Conservation (phyloP, 2,888 invertebrate species). For the Drosophila buzzatii region DNA sequence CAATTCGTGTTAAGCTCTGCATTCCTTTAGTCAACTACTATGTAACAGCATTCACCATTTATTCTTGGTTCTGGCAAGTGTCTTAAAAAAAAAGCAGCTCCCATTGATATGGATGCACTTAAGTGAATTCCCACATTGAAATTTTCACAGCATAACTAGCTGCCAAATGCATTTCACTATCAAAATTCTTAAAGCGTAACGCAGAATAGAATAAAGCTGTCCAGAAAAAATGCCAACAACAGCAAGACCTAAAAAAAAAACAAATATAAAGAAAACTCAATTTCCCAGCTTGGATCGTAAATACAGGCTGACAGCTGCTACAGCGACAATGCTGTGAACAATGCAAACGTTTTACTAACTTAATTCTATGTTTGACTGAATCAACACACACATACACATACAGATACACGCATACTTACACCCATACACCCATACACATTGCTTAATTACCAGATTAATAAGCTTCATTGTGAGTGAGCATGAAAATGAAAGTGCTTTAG, state of each 20-base stretch:
- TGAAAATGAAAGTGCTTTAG: constrained; percentile 76
- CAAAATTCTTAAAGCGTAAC: constrained; percentile 60
- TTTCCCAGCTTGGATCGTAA: constrained; percentile 36
- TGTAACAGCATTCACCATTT: constrained; percentile 5
- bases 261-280: constrained; percentile 15
- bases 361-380: constrained; percentile 65
- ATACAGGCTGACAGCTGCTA: constrained; percentile 13
- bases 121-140: constrained; percentile 27
- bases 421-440: constrained; percentile 14
- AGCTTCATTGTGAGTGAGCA: constrained; percentile 70
- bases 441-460: constrained; percentile 76
- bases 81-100: constrained; percentile 1
- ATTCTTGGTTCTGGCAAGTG: constrained; percentile 4
- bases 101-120: constrained; percentile 28
- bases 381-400: constrained; percentile 41
- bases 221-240: constrained; percentile 26
- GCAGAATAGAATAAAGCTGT: constrained; percentile 13
- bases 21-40: not conserved
- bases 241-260: constrained; percentile 15
- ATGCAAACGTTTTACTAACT: constrained; percentile 75
- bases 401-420: constrained; percentile 16
- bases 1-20: not conserved
- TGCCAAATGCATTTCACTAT: constrained; percentile 61
- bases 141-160: constrained; percentile 14
- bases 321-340: constrained; percentile 42